Base-by-base conservation (phyloP, 2,888 invertebrate genomes). In the Uloborus plumipes region DNA sequence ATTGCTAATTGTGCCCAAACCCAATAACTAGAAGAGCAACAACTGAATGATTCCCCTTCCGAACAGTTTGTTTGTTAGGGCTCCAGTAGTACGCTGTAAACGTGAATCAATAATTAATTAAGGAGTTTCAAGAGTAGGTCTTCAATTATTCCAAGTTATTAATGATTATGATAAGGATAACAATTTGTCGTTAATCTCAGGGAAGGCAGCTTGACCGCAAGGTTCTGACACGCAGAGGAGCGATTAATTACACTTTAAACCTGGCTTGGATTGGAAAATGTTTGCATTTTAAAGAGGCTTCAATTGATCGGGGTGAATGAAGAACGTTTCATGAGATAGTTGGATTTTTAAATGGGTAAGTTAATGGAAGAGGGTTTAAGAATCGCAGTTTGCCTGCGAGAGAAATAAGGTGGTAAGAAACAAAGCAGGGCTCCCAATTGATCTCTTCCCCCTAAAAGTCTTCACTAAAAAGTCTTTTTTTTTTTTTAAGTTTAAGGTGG, bases 121-220 rank as follows among this genome's bases (percentile, higher is more conserved):
- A 73, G 65, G 65, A 39, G 66, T n/a, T 26, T 65, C 50, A 49
- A 65, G 49, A 31, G 66, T 55, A 49, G 53, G 66, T 49, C 65
- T 69, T 61, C 59, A 76, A 76, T 69, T 69, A 69, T 61, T 67
- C 65, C 59, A 22, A 31, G 69, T 76, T 76, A 76, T 76, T 76
- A 76, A 76, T 76, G 76, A 76, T 69, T 76, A 76, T 67, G 67
- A 76, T 76, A 66, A 61, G 69, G 69, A 76, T 67, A 76, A 76
- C 76, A 76, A 76, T 76, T 69, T 76, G 58, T 76, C 76, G 67
- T 76, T 51, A 67, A 76, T 76, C 67, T 47, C 59, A 22, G 53
- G 47, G 58, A 16, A 26, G 59, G 69, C 76, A 67, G 69, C 61
- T 53, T 59, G 67, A 67, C 67, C 67, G 39, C 61, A 76, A 67